A percentile compares a stretch with the other conserved stretches of the same genome.
Conservation (phyloP, 1,140 invertebrate genomes). For the Marisa cornuarietis region DNA sequence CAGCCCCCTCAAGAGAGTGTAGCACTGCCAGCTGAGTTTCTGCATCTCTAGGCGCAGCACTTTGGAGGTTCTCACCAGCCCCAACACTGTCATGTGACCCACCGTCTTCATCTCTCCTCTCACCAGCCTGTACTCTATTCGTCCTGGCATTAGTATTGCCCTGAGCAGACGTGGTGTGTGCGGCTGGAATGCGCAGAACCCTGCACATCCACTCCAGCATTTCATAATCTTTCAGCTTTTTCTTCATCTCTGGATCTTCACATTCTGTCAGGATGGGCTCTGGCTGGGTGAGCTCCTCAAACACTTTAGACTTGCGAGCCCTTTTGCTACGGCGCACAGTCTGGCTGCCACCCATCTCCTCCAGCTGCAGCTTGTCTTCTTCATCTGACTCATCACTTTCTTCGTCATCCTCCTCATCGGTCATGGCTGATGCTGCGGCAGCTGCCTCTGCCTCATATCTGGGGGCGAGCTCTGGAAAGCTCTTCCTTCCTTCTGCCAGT, state of each 20-base stretch:
- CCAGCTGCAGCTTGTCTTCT: not conserved
- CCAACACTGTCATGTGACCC: too few species aligned
- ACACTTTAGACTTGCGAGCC: not conserved
- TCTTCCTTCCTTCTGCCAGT: not conserved
- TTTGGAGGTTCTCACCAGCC: too few species aligned
- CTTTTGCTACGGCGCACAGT: conserved; percentile 7
- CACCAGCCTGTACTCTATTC: too few species aligned
- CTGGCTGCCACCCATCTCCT: not conserved
- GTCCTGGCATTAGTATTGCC: too few species aligned
- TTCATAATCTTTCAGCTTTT: conserved; percentile 6
- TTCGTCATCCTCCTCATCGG: not conserved
- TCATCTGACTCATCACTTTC: not conserved
- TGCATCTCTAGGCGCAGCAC: too few species aligned
- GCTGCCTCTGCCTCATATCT: not conserved
- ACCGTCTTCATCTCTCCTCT: too few species aligned
- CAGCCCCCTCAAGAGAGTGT: too few species aligned
- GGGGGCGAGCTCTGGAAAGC: conserved; percentile 11
- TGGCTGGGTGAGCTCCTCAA: not conserved
- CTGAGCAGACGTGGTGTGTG: not conserved
- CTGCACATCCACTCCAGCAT: conserved; percentile 15
- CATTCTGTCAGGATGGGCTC: not conserved
- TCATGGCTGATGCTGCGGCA: not conserved
- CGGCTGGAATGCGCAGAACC: conserved; percentile 3
- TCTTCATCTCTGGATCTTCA: not conserved
- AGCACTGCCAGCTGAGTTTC: too few species aligned